Base-by-base conservation (phyloP, 2,797 vertebrate genomes). In the Acanthis flammea region DNA sequence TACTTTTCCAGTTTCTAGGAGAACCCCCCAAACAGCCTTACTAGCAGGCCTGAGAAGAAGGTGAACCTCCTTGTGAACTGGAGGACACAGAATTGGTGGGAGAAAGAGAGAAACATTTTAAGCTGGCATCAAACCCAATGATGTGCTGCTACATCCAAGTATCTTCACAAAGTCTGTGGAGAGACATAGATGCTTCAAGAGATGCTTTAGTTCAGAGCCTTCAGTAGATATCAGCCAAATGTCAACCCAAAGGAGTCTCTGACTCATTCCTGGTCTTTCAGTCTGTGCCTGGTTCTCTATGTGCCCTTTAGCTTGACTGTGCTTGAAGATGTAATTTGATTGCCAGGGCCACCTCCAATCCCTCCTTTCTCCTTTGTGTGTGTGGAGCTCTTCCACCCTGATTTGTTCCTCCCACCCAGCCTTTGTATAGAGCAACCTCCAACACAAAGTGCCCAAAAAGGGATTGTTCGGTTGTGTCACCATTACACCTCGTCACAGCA, bases 341-440 rank as follows among this genome's bases (percentile, higher is more conserved):
- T 92, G 79, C 80, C 57, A 82, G 57, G 57, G 27, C 80, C 86
- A 90, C 81, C 90, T 95, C 90, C 47, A 86, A 86, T 89, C 44
- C 90, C 62, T 88, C 51, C 28, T 16, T 74, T 92, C 73, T 91
- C 27, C 41, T 72, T 74, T 82, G 31, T 80, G 14, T 60, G 50
- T 30, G 54, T 86, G 86, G 31, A 84, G 33, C 45, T 94, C 58
- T 92, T 72, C 83, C 72, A 73, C 24, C 10, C 41, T 8, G 11
- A 54, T 93, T 94, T 87, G 88, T 95, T 93, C 92, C 92, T 96
- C 96, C 96, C 67, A 96, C 96, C 83, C 61, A 78, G 86, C 47
- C 87, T 95, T 95, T 96, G 94, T 92, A 95, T 86, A 97, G 94
- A 91, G 60, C 72, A 95, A 45, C 65, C 94, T 94, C 93, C 89